Conservation (phyloP, 92 coral and sea anemone species). For the Montipora capitata region DNA sequence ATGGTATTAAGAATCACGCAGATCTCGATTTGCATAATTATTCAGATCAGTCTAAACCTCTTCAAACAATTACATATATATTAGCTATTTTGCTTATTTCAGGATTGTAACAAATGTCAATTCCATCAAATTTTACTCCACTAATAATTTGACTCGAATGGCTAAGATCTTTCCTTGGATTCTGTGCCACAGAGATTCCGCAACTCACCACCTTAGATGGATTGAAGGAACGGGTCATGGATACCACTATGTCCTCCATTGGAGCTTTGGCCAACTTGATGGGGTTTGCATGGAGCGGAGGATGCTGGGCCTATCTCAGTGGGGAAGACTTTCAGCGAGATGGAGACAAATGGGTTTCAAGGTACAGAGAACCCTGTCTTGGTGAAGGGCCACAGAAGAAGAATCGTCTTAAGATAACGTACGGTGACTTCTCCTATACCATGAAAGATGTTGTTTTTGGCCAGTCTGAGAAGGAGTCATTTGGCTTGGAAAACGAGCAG, state of each 20-base stretch:
- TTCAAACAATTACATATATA: too few species aligned
- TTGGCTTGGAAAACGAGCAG: constrained; percentile 17
- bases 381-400: constrained; percentile 56
- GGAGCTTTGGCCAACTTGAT: constrained; percentile 50
- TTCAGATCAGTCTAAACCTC: too few species aligned
- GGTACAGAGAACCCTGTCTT: constrained; percentile 18
- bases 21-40: too few species aligned
- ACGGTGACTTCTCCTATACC: constrained; percentile 13
- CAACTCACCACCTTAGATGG: constrained; percentile 34
- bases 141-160: too few species aligned
- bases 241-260: constrained; percentile 52
- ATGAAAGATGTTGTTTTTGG: constrained; percentile 49
- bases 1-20: too few species aligned
- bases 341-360: constrained; percentile 68
- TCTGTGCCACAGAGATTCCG: constrained; percentile 20
- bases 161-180: neutral
- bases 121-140: too few species aligned
- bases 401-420: constrained; percentile 50
- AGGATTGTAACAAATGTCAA: too few species aligned
- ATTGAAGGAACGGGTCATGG: constrained; percentile 76
- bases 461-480: constrained; percentile 7
- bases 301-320: constrained; percentile 37
- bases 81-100: too few species aligned
- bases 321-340: constrained; percentile 71
- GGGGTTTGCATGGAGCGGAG: constrained; percentile 78